Evolutionary conservation across 2,888 invertebrate genomes (phyloP), one percentile per base, ranked within the genome.

Genomic region (Sclerodermus sp.): DNA sequence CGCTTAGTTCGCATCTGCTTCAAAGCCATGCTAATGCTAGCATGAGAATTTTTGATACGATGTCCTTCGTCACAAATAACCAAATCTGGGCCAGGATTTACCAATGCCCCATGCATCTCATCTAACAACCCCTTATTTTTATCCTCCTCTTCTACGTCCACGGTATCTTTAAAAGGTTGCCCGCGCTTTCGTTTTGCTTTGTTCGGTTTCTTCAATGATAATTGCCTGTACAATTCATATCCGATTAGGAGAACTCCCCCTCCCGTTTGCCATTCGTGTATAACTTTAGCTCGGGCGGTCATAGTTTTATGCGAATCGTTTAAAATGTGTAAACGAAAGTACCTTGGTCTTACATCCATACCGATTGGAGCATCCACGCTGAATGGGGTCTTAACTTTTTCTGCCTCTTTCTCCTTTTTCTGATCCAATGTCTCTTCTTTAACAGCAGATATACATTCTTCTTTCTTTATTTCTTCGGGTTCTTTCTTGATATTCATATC

Each of bases 61-160:
- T 99, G 99, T 0, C 98, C 96, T 79, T 96, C 96, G 67, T 96
- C 96, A 74, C 96, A 96, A 57, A 96, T 93, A 0, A 96, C 91
- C 45, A 96, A 80, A 79, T 96, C 96, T 0, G 96, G 96, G 0
- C 96, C 96, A 0, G 96, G 96, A 66, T 87, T 87, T 0, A 96
- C 90, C 32, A 97, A 78, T 0, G 93, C 91, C 57, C 85, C 83
- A 67, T 91, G 90, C 79, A 95, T 90, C 72, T 90, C 90, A 73
- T 93, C 91, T 62, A 92, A 83, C n/a, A 91, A 79, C 57, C 85
- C 85, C 70, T 88, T 90, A 61, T 89, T 85, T 41, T 82, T 81
- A 43, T 85, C 84, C 44, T 86, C 85, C 63, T 84, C 85, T 15
- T 79, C 80, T 1, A 82, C 80, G 12, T 79, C 79, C 1, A 83